Base-by-base conservation (phyloP, 1,140 invertebrate genomes). In the Achroia grisella region DNA sequence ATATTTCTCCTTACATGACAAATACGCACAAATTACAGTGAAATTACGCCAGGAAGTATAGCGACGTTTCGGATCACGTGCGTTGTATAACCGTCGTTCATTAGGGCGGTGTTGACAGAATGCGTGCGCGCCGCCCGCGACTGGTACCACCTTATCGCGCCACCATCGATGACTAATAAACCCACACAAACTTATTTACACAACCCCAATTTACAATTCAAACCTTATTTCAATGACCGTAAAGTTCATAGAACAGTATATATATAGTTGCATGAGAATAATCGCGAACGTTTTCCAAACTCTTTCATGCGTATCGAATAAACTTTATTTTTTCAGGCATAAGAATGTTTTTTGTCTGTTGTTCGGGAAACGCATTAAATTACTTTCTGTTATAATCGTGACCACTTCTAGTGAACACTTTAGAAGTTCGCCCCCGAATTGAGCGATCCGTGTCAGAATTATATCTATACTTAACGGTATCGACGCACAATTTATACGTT, bases 151-250 rank as follows among this genome's bases (percentile, higher is more conserved):
- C 59, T 2, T 80, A 81, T 84, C 76, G 76, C 69, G 57, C 70
- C 80, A 78, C 76, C 80, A 84, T 80, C 80, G 80, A 84, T 84
- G 80, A 84, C 76, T 84, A 84, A 84, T 82, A 79, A 71, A 78
- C 75, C 62, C 31, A n/a, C 9, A 27, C 31, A 62, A 56, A 64
- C 60, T 57, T 42, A 48, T 33, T 44, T 40, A 43, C 36, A 53
- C 41, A 53, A 53, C 48, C 46, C 28, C 37, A 50, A 50, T 27
- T 34, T 44, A 54, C 35, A 39, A 42, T 39, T 31, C 31, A 40
- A 39, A 36, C 58, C 47, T 50, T 71, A 63, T 45, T 17, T 0
- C 0, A 5, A 35, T 14, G 2, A 43, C 14, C 37, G 46, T 55
- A 70, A 43, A 52, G 43, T 13, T 32, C 39, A 55, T 28, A 39